Conservation (phyloP, 1,140 invertebrate species). For the Apis cerana region DNA sequence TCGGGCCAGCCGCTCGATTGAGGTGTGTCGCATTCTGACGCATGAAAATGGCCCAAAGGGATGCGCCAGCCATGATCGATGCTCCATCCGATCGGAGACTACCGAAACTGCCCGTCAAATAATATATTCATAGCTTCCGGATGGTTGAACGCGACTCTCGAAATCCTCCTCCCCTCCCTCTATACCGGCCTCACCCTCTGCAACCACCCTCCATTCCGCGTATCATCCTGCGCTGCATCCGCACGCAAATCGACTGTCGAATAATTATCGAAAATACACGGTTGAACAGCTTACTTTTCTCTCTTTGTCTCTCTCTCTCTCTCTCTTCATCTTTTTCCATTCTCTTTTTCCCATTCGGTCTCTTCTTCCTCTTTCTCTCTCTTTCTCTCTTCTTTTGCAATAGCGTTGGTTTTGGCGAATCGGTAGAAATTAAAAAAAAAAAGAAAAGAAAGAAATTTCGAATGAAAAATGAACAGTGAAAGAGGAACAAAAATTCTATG, state of each 20-base stretch:
- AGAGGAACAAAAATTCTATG: too few relatives aligned
- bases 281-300: conserved; percentile 41
- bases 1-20: conserved; percentile 55
- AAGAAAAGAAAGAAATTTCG: too few relatives aligned
- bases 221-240: conserved; percentile 42
- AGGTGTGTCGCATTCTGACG: conserved; percentile 76
- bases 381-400: background rate
- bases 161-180: conserved; percentile 59
- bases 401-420: too few relatives aligned
- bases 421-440: too few relatives aligned
- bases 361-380: background rate
- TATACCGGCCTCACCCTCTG: conserved; percentile 25
- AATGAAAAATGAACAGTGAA: too few relatives aligned
- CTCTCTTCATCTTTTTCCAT: too few relatives aligned
- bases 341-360: too few relatives aligned
- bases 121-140: conserved; percentile 76
- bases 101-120: conserved; percentile 72
- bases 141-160: conserved; percentile 77
- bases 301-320: background rate
- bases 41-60: conserved; percentile 73
- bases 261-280: conserved; percentile 67
- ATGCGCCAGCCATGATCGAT: conserved; percentile 69
- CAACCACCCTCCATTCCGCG: conserved; percentile 27
- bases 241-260: conserved; percentile 62
- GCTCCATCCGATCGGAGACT: conserved; percentile 71